Base-by-base conservation (phyloP, 2,888 invertebrate species). In the Acanthosoma haemorrhoidale region DNA sequence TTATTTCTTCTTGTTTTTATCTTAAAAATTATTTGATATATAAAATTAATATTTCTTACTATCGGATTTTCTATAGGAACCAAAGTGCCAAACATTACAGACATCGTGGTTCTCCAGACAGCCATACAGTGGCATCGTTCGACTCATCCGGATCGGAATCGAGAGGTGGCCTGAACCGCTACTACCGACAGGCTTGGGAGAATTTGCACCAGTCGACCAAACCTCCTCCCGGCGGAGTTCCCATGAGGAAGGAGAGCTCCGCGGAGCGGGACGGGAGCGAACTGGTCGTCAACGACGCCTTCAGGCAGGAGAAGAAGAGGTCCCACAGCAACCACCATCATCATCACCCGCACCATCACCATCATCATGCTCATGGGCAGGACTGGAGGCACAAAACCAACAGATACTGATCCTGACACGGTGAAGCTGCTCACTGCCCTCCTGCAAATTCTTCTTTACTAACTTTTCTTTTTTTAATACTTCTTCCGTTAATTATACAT, bases 131-230 rank as follows among this genome's bases (percentile, higher is more conserved):
- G 71, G 93, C 92, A 64, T 93, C 94, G 16, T 89, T 92, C 79
- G 93, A 91, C 79, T 92, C 92, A 66, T 91, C 92, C 64, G 90
- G 91, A 64, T 91, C 92, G 0, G 93, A 92, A 78, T 92, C 91
- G 8, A 86, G 91, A 77, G 86, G 86, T 16, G 91, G 91, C 34
- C 83, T 95, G 73, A 94, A 92, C 79, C 86, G 92, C 71, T 94
- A 92, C 81, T 94, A 94, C 81, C 86, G 92, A 31, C 91, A 93
- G 80, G 94, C 94, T 2, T 95, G 95, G 95, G 94, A 94, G 79
- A 93, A 94, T 79, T 84, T 95, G 3, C 92, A 92, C 79, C 92
- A 92, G 79, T 88, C 90, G 4, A 84, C 85, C 21, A 87, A 87
- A 77, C 77, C 79, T 1, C 73, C 75, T 72, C 77, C 75, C 68